Base-by-base conservation (phyloP, 2,888 invertebrate genomes). In the Taphrorychus bicolor region DNA sequence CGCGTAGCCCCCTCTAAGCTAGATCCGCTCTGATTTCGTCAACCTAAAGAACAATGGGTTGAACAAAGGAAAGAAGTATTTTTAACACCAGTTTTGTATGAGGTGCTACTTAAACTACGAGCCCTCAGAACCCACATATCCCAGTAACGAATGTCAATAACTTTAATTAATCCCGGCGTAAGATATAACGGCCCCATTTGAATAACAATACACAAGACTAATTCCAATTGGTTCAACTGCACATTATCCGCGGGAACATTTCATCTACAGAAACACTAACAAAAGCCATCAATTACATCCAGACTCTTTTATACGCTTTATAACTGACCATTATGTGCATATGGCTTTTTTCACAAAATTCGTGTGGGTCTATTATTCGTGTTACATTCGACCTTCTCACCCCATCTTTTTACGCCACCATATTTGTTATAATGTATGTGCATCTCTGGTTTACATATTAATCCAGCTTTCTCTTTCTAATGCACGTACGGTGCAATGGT, bases 321-420 rank as follows among this genome's bases (percentile, higher is more conserved):
- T 64, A 59, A 65, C 63, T 76, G 76, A 72, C 74, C 76, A 76
- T 75, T 75, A 75, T 72, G 71, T 69, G 70, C 75, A 76, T 73
- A 76, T 75, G 76, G 71, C 75, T 71, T 73, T 73, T 75, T 70
- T 66, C 59, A 61, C 65, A 53, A 64, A 70, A 70, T 72, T 67
- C 71, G 70, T 63, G 58, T 75, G 75, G 75, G 75, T 74, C 74
- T 71, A 75, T 75, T 75, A 70, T 72, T 68, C 41, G 5, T 3
- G 51, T 51, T 51, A 21, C 9, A 45, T 67, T 53, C 57, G 58
- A 60, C 68, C 69, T 66, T 66, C 54, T 21, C 59, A 71, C 68
- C 70, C 72, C 69, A 67, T 69, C 71, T 53, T 66, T 62, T 66
- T 67, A 70, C 51, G 62, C 45, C 45, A 45, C 45, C 45, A 45